These are phyloP conservation scores for Probaryconus sp. DNA, from an alignment of 1,140 invertebrate genomes.

Conservation along the genomic window DNA sequence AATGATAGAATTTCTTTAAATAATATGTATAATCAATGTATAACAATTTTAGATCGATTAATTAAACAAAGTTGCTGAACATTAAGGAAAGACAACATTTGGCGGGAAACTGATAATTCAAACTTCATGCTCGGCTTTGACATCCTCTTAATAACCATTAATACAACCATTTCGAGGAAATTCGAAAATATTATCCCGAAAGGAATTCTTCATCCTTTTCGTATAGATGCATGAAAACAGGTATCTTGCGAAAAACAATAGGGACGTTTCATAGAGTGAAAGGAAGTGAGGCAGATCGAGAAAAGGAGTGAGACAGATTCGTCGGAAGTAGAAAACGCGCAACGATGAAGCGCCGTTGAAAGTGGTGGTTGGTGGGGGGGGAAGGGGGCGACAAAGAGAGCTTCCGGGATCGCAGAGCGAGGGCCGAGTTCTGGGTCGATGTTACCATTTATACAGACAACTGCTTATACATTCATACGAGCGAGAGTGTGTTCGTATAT, in stretches of 20 bases:
- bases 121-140: no score
- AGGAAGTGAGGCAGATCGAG: constrained; percentile 3
- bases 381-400: constrained; percentile 41
- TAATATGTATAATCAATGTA: no score
- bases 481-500: constrained; percentile 36
- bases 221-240: constrained; percentile 33
- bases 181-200: no score
- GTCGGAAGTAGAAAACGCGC: no score
- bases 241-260: constrained; percentile 41
- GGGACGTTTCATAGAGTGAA: constrained; percentile 22
- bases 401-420: constrained; percentile 13
- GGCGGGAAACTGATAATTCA: no score
- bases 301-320: constrained; percentile 5
- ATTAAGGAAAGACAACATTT: no score
- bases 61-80: no score
- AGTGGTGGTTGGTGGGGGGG: not conserved
- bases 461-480: constrained; percentile 51
- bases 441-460: constrained; percentile 53
- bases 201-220: constrained; percentile 27
- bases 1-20: no score
- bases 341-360: not conserved
- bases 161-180: no score
- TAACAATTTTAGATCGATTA: no score
- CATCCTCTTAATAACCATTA: no score
- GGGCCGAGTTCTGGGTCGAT: constrained; percentile 43